Percentiles rank a stretch among this genome's conserved stretches.
These are phyloP conservation scores for Drosophila atripex DNA, from an alignment of 2,888 invertebrate genomes.

Conservation along the genomic window DNA sequence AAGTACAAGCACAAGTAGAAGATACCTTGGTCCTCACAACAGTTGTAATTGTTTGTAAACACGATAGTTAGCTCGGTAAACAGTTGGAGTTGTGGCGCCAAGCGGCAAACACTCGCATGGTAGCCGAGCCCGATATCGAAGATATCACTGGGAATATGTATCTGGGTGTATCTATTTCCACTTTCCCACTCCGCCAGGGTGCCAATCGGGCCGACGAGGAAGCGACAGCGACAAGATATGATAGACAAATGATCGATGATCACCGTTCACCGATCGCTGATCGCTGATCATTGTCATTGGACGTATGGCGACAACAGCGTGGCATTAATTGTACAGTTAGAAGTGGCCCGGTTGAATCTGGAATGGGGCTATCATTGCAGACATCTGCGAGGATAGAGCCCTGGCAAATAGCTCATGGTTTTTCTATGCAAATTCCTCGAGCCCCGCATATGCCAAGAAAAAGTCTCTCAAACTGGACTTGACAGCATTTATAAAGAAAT, in stretches of 20 bases:
- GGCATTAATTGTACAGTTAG: slow-evolving; percentile 47
- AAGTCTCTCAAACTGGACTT: slow-evolving; percentile 39
- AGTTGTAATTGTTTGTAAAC: slow-evolving; percentile 78
- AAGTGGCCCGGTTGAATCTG: slow-evolving; percentile 25
- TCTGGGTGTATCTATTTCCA: slow-evolving; percentile 48
- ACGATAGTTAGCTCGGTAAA: slow-evolving; percentile 70
- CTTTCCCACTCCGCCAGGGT: slow-evolving; percentile 35
- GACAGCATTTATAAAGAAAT: slow-evolving; percentile 63
- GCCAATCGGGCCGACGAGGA: slow-evolving; percentile 38
- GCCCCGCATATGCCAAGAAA: slow-evolving; percentile 71
- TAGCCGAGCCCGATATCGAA: slow-evolving; percentile 44
- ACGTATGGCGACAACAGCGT: slow-evolving; percentile 51
- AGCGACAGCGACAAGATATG: slow-evolving; percentile 51
- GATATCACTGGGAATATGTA: slow-evolving; percentile 42
- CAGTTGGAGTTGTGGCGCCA: slow-evolving; percentile 75
- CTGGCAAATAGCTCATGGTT: slow-evolving; percentile 60
- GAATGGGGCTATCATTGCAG: slow-evolving; percentile 43
- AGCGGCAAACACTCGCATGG: slow-evolving; percentile 66
- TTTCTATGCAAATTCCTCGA: slow-evolving; percentile 72
- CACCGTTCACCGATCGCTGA: slow-evolving; percentile 68
- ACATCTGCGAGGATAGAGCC: slow-evolving; percentile 67
- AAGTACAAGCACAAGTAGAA: slow-evolving; percentile 1
- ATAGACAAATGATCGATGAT: slow-evolving; percentile 59
- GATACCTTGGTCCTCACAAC: slow-evolving; percentile 59
- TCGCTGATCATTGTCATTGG: slow-evolving; percentile 61